Evolutionary conservation across 2,888 invertebrate genomes (phyloP).

Genomic region (Agrilus cyanescens): DNA sequence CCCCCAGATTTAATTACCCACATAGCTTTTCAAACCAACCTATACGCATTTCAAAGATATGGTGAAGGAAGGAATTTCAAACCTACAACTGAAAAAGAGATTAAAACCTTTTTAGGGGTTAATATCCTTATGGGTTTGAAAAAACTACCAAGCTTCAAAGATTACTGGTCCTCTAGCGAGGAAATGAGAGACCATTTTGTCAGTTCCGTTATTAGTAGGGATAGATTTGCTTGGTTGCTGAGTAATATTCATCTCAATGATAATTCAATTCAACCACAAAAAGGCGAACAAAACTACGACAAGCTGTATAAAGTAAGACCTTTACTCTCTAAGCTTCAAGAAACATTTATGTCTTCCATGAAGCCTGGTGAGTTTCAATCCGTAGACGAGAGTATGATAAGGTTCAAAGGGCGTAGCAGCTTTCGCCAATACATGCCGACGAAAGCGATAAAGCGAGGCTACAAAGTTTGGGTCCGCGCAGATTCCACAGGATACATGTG

Average conservation of each 20-base stretch:
- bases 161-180: conserved; percentile 12
- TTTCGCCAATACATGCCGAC: conserved; percentile 17
- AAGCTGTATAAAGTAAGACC: conserved; percentile 19
- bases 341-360: conserved; percentile 11
- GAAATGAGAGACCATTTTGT: conserved; percentile 14
- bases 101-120: conserved; percentile 11
- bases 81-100: conserved; percentile 1
- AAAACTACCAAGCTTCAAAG: conserved; percentile 12
- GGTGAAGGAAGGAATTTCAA: background rate
- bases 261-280: conserved; percentile 12
- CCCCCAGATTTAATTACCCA: background rate
- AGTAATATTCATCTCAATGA: conserved; percentile 18
- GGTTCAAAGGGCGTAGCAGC: conserved; percentile 14
- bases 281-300: conserved; percentile 13
- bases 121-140: conserved; percentile 16
- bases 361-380: conserved; percentile 8
- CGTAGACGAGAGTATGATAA: conserved; percentile 17
- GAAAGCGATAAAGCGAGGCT: conserved; percentile 11
- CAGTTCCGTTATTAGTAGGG: conserved; percentile 11
- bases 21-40: conserved; percentile 2
- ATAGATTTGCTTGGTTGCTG: conserved; percentile 16
- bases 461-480: conserved; percentile 19
- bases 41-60: background rate
- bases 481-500: conserved; percentile 18
- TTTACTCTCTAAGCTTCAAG: conserved; percentile 8